phyloP scores from a whole-genome alignment of 2,113 vertebrate species.

The Eudyptes chrysolophus region DNA sequence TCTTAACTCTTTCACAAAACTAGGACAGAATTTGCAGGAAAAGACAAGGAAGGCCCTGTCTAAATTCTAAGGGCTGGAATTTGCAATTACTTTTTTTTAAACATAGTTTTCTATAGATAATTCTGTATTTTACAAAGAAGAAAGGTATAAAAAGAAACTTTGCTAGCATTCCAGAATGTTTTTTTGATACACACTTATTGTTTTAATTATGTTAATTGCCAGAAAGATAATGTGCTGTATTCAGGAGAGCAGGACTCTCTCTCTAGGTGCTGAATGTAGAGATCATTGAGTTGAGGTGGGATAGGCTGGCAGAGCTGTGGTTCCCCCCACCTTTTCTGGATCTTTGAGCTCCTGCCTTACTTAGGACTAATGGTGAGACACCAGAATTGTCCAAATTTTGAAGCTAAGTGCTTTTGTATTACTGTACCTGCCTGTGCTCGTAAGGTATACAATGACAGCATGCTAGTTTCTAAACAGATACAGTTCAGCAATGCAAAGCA shows the following conservation, averaged over 20 bases:
- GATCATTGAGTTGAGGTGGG: not conserved
- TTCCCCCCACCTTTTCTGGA: not conserved
- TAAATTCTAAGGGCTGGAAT: not conserved
- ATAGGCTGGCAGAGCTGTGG: not conserved
- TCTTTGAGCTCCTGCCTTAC: not conserved
- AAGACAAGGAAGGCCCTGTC: not conserved
- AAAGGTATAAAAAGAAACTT: not conserved
- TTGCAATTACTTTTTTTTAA: not conserved
- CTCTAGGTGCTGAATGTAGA: not conserved
- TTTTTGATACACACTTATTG: not conserved
- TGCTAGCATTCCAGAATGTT: not conserved
- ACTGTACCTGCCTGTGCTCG: not conserved
- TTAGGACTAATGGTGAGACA: not conserved
- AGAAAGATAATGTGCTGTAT: not conserved
- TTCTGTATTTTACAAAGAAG: not conserved
- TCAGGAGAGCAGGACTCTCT: not conserved
- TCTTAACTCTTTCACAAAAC: not conserved
- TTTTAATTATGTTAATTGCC: not conserved
- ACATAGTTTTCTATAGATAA: not conserved
- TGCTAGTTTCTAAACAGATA: not conserved
- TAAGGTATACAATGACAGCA: not conserved
- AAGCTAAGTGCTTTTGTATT: not conserved
- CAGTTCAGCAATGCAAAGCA: not conserved
- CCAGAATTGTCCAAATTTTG: not conserved
- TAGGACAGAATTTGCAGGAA: not conserved